Conservation (phyloP, 2,113 vertebrate species). For the Microcebus lehilahytsara region DNA sequence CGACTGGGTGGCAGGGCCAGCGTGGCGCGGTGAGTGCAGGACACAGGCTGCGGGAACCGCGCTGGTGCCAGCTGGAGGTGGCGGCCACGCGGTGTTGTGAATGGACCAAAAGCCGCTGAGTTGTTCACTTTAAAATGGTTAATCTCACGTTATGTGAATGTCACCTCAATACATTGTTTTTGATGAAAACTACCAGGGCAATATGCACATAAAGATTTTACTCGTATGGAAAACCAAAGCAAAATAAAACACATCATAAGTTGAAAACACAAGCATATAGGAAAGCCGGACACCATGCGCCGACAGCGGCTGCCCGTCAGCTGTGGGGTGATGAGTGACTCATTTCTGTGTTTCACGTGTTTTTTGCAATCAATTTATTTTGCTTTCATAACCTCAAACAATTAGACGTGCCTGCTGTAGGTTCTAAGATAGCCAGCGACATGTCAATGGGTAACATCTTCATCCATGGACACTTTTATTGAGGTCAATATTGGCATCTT, state of each 20-base stretch:
- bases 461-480: not conserved
- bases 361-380: not conserved
- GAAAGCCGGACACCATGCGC: not conserved
- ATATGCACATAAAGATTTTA: not conserved
- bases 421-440: not conserved
- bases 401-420: not conserved
- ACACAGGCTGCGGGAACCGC: not conserved
- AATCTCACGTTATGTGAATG: not conserved
- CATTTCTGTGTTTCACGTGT: not conserved
- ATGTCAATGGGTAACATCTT: not conserved
- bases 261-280: not conserved
- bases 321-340: rapidly evolving
- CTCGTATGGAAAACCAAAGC: not conserved
- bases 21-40: rapidly evolving
- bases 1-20: rapidly evolving
- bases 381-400: not conserved
- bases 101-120: too few species aligned
- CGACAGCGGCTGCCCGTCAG: not conserved
- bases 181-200: not conserved
- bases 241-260: too few species aligned
- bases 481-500: not conserved
- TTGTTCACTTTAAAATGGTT: not conserved
- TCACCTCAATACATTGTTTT: not conserved
- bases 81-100: rapidly evolving
- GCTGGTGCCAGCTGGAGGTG: rapidly evolving